Evolutionary conservation across 2,797 vertebrate species (phyloP).

Genomic region (Melanotaenia pygmaea): DNA sequence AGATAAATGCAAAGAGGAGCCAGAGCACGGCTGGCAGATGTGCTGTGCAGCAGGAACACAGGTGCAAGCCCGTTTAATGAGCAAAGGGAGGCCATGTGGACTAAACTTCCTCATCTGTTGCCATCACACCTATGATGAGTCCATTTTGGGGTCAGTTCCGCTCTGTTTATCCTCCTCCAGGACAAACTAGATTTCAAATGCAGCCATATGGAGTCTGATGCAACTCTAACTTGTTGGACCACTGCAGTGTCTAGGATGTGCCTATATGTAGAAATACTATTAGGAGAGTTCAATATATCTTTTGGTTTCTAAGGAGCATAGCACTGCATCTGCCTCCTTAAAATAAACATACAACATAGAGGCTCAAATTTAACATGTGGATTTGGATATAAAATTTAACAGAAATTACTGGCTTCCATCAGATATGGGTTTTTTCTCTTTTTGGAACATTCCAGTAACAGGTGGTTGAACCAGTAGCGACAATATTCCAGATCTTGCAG

Average conservation of each 20-base stretch:
- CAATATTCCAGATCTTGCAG: slow-evolving; percentile 16
- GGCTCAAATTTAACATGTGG: not conserved
- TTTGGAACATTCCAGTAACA: not conserved
- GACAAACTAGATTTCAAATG: slow-evolving; percentile 49
- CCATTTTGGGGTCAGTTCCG: slow-evolving; percentile 77
- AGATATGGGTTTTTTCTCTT: not conserved
- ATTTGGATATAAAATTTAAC: slow-evolving; percentile 11
- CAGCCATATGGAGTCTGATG: slow-evolving; percentile 61
- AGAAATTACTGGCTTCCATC: slow-evolving; percentile 1
- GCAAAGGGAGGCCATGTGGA: slow-evolving; percentile 73
- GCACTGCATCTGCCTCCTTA: not conserved
- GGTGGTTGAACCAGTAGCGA: not conserved
- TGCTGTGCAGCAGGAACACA: slow-evolving; percentile 77
- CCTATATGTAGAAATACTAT: not conserved
- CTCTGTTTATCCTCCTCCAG: slow-evolving; percentile 64
- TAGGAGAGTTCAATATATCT: not conserved
- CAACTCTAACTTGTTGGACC: slow-evolving; percentile 50
- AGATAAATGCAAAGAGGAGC: slow-evolving; percentile 52
- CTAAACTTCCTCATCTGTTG: slow-evolving; percentile 83
- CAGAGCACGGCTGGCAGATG: slow-evolving; percentile 73
- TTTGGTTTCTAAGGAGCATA: slow-evolving; percentile 14
- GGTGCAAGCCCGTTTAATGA: slow-evolving; percentile 80
- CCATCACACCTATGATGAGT: slow-evolving; percentile 78
- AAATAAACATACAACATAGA: not conserved
- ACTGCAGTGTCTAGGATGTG: slow-evolving; percentile 4